These are phyloP conservation scores for Phthorimaea operculella DNA, from an alignment of 1,140 invertebrate genomes.

Conservation along the genomic window DNA sequence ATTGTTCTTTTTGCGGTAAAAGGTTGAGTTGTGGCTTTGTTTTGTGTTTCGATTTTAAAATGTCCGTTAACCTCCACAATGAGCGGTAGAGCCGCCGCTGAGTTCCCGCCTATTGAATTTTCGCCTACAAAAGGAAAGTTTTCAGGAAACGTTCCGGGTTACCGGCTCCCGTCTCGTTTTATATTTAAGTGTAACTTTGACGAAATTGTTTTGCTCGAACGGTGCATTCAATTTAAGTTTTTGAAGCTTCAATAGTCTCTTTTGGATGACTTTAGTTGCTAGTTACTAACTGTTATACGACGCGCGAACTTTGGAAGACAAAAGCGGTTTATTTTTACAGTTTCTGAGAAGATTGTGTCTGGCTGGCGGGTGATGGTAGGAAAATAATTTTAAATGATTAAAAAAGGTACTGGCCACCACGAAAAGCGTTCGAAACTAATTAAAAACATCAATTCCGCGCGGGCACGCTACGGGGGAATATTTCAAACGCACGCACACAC, in stretches of 20 bases:
- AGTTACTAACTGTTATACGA: neutral
- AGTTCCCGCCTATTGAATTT: constrained; percentile 51
- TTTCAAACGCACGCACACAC: constrained; percentile 47
- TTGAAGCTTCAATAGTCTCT: constrained; percentile 12
- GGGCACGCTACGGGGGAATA: constrained; percentile 45
- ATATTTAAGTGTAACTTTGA: constrained; percentile 44
- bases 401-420: constrained; percentile 40
- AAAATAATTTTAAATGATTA: constrained; percentile 24
- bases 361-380: neutral
- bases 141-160: constrained; percentile 41
- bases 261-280: constrained; percentile 6
- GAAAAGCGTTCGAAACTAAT: constrained; percentile 62
- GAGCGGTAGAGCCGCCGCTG: constrained; percentile 24
- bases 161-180: constrained; percentile 29
- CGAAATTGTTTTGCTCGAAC: constrained; percentile 48
- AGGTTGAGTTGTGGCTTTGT: constrained; percentile 6
- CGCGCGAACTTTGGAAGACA: neutral
- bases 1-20: constrained; percentile 1
- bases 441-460: constrained; percentile 63
- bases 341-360: neutral
- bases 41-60: constrained; percentile 18
- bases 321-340: neutral
- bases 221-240: constrained; percentile 52
- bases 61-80: constrained; percentile 32
- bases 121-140: constrained; percentile 50